phyloP scores from a whole-genome alignment of 2,797 vertebrate genomes.

The Bovichtus diacanthus region DNA sequence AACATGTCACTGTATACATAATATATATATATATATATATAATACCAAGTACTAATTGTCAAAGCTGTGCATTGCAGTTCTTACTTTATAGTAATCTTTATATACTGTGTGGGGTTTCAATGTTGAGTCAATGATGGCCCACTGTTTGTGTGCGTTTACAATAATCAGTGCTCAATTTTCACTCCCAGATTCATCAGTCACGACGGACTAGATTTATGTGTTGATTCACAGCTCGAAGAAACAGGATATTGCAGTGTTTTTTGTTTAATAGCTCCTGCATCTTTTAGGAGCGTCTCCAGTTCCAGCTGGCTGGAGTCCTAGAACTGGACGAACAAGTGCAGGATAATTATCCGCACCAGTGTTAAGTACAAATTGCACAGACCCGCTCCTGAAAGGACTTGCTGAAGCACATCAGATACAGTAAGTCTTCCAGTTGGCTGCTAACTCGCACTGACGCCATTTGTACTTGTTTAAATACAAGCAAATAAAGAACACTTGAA shows the following conservation, averaged over 20 bases:
- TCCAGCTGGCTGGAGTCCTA: slow-evolving; percentile 82
- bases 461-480: slow-evolving; percentile 10
- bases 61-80: background rate
- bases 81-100: background rate
- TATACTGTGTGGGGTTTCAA: background rate
- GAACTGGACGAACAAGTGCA: slow-evolving; percentile 69
- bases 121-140: background rate
- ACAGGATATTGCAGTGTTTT: slow-evolving; percentile 76
- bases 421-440: slow-evolving; percentile 46
- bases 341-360: slow-evolving; percentile 82
- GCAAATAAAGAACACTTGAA: slow-evolving; percentile 10
- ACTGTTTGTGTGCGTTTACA: background rate
- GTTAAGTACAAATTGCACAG: slow-evolving; percentile 87
- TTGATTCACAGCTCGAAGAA: slow-evolving; percentile 76
- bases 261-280: slow-evolving; percentile 87
- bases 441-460: slow-evolving; percentile 22
- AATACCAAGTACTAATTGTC: background rate
- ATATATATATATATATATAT: background rate
- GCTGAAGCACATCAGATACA: slow-evolving; percentile 75
- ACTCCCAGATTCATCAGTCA: slow-evolving; percentile 27
- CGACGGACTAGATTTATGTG: slow-evolving; percentile 52
- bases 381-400: slow-evolving; percentile 73
- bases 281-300: slow-evolving; percentile 82
- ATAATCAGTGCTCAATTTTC: background rate
- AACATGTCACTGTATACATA: background rate